Base-by-base conservation (phyloP, 2,113 vertebrate genomes). In the Antigone vipio region DNA sequence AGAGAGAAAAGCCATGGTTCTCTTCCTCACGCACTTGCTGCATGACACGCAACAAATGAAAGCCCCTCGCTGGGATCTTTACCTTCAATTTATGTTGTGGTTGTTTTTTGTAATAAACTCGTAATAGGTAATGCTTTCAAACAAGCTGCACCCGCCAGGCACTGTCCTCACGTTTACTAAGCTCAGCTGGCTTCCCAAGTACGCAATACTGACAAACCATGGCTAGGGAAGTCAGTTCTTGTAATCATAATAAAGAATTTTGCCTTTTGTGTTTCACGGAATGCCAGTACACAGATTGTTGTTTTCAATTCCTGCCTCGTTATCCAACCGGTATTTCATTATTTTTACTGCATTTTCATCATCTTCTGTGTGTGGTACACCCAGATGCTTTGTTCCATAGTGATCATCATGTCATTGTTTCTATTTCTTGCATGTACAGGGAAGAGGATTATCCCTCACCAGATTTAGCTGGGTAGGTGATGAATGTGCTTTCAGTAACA, bases 401-500 rank as follows among this genome's bases (percentile, higher is more conserved):
- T 89, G 92, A 96, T 64, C 92, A 83, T 58, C 85, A 19, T 95
- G 59, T 97, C 96, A 74, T 56, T 98, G 68, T 98, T 95, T 99
- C 97, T 99, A 85, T 99, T 98, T 99, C 95, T 98, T 99, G 52
- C 97, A 96, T 97, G 56, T 97, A 93, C 98, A 99, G 99, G 99
- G 99, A 98, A 98, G 98, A 98, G 98, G 98, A 98, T 97, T 99
- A 98, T 98, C 98, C 95, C 98, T 98, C 97, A 98, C 98, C 98
- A 99, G 99, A 98, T 99, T 99, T 97, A 99, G 99, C 98, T 99
- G 99, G 99, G 99, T 99, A 99, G 98, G 99, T 99, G 98, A 97
- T 27, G 1, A 90, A 66, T 6, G 16, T 69, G 40, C 93, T 94
- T 93, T 91, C 18, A 6, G 3, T 78, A 93, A 72, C 90, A 76